A percentile compares a stretch with the other conserved stretches of the same genome.
phyloP scores from a whole-genome alignment of 2,888 invertebrate species.

The Ornithoptera alexandrae region DNA sequence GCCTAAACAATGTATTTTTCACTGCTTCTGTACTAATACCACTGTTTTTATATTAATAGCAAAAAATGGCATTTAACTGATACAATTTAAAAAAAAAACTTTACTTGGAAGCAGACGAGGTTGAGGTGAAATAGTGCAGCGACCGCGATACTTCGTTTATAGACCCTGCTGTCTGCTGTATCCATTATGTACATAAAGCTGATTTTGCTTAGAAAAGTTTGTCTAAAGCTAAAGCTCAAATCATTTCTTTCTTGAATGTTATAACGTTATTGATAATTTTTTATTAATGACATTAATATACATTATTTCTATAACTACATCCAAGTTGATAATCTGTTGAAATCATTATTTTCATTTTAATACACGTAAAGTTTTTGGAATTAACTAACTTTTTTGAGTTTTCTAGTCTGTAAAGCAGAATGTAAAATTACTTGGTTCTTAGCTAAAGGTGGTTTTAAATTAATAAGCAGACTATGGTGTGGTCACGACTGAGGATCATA shows the following conservation, averaged over 20 bases:
- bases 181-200: constrained; percentile 2
- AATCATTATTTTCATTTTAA: neutral
- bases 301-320: too few relatives aligned
- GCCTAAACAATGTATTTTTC: too few relatives aligned
- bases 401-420: neutral
- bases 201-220: neutral
- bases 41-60: too few relatives aligned
- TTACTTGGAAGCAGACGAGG: constrained; percentile 44
- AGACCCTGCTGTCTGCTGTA: constrained; percentile 38
- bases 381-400: neutral
- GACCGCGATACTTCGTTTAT: constrained; percentile 37
- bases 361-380: neutral
- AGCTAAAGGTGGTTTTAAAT: constrained; percentile 39
- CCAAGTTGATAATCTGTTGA: too few relatives aligned
- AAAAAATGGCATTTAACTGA: neutral
- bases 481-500: constrained; percentile 42
- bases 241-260: neutral
- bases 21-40: too few relatives aligned
- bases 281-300: too few relatives aligned
- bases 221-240: neutral
- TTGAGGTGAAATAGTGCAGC: constrained; percentile 40
- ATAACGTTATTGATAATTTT: neutral
- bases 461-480: constrained; percentile 42
- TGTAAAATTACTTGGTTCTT: neutral
- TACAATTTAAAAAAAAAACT: constrained; percentile 19